phyloP scores from a whole-genome alignment of 2,113 vertebrate genomes.

The Eublepharis macularius region DNA sequence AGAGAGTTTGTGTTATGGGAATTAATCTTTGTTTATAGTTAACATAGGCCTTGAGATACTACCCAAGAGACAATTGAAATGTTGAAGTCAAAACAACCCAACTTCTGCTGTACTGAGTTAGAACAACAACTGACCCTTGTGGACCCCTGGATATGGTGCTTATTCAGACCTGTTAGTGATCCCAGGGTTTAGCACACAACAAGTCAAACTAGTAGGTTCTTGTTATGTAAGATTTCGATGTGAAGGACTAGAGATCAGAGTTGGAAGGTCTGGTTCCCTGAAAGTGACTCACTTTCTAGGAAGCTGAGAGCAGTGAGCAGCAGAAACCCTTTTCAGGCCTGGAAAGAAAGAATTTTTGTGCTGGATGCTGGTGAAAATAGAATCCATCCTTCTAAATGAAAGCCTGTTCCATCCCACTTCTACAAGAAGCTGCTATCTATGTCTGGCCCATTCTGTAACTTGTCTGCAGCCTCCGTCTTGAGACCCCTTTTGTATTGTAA shows the following conservation, averaged over 20 bases:
- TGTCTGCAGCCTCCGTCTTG: not conserved
- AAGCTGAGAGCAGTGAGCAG: not conserved
- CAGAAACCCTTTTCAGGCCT: not conserved
- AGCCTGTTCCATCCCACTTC: not conserved
- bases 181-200: not conserved
- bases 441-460: not conserved
- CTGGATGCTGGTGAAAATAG: not conserved
- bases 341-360: not conserved
- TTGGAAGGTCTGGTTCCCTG: not conserved
- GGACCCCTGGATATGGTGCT: not conserved
- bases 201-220: not conserved
- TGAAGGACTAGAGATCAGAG: not conserved
- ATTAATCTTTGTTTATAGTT: not conserved
- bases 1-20: not conserved
- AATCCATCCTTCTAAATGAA: not conserved
- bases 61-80: not conserved
- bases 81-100: constrained; percentile 4
- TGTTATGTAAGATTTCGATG: not conserved
- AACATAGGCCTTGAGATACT: constrained; percentile 1
- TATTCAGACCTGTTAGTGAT: not conserved
- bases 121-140: not conserved
- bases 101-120: not conserved
- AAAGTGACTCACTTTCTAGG: not conserved
- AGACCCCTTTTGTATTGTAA: not conserved
- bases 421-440: not conserved